These are phyloP conservation scores for Hydrochoerus hydrochaeris DNA, from an alignment of 2,113 vertebrate species.

Conservation along the genomic window DNA sequence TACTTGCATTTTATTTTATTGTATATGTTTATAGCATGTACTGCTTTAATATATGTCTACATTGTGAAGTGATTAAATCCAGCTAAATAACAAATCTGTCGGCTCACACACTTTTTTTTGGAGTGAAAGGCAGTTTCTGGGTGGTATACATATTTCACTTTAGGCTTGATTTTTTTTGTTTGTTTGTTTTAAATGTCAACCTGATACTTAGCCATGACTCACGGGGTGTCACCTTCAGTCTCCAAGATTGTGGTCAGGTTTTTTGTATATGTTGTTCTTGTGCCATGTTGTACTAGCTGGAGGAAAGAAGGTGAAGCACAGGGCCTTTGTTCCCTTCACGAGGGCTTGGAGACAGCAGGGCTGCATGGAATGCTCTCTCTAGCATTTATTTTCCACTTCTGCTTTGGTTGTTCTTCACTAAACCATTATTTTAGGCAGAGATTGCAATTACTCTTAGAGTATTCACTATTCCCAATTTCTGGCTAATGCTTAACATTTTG, in stretches of 20 bases:
- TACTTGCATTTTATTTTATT: background rate
- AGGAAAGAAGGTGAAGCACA: constrained; percentile 35
- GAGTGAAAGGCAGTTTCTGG: constrained; percentile 64
- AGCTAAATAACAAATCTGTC: background rate
- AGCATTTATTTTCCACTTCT: constrained; percentile 28
- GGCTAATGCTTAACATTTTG: constrained; percentile 28
- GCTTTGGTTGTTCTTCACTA: background rate
- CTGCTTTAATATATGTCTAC: background rate
- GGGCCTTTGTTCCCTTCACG: background rate
- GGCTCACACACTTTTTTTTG: background rate
- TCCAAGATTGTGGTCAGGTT: constrained; percentile 64
- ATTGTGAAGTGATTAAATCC: background rate
- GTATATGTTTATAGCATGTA: background rate
- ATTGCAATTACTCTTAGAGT: background rate
- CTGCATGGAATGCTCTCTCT: constrained; percentile 18
- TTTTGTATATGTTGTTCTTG: constrained; percentile 57
- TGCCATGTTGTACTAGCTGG: constrained; percentile 16
- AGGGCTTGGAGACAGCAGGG: background rate
- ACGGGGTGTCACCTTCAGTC: constrained; percentile 42
- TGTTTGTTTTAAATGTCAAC: constrained; percentile 24
- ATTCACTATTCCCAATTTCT: constrained; percentile 2
- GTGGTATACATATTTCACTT: constrained; percentile 51
- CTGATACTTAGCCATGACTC: constrained; percentile 54
- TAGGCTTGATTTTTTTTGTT: constrained; percentile 32
- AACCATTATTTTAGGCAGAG: background rate